Evolutionary conservation across 2,113 vertebrate genomes (phyloP).

Genomic region (Tonatia bakeri): DNA sequence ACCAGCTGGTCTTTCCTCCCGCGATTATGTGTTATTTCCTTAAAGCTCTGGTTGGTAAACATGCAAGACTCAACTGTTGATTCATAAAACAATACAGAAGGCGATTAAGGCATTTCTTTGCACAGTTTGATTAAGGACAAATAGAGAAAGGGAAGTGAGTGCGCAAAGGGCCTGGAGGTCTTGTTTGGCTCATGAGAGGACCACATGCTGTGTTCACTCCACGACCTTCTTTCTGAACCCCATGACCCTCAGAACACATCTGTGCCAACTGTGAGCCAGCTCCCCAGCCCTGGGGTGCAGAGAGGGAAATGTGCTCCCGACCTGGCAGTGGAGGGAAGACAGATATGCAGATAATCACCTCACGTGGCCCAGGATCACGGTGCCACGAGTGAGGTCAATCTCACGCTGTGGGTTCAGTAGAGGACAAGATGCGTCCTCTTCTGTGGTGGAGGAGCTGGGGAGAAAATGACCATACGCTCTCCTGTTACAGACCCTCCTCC

Average conservation of each 20-base stretch:
- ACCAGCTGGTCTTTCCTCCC: constrained; percentile 37
- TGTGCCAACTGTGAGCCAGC: neutral
- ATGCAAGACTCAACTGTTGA: neutral
- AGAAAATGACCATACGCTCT: neutral
- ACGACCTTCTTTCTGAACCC: neutral
- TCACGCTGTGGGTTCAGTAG: neutral
- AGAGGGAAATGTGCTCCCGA: neutral
- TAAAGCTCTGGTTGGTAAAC: constrained; percentile 9
- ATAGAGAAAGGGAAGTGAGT: neutral
- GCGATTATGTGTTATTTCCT: constrained; percentile 50
- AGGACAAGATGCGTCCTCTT: neutral
- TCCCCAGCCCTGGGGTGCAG: neutral
- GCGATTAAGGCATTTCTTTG: constrained; percentile 8
- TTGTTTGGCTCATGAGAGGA: neutral
- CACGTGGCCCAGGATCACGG: neutral
- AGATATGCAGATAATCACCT: neutral
- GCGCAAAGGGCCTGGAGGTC: neutral
- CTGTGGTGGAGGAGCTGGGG: neutral
- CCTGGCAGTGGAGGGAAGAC: neutral
- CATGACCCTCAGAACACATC: neutral
- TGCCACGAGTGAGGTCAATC: neutral
- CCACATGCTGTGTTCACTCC: neutral
- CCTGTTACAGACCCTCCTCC: neutral
- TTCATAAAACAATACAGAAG: constrained; percentile 43
- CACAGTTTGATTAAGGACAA: constrained; percentile 20